Conservation (phyloP, 2,797 vertebrate species). For the Poeciliopsis turneri region DNA sequence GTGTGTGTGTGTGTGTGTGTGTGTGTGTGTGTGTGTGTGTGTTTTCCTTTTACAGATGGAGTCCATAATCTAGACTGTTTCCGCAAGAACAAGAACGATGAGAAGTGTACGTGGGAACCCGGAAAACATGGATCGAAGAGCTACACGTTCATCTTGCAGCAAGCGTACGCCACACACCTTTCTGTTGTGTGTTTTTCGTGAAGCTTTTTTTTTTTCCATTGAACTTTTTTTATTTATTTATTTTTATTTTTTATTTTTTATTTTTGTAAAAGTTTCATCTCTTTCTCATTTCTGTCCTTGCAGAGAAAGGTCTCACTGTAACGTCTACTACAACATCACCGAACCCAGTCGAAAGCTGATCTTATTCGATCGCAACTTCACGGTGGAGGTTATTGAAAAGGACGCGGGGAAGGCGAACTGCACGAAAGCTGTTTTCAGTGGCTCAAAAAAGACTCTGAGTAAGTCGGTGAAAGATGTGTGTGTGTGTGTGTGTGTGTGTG, state of each 20-base stretch:
- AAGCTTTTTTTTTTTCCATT: too few species aligned
- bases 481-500: neutral
- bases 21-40: neutral
- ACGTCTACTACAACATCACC: fast-evolving
- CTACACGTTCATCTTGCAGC: constrained; percentile 41
- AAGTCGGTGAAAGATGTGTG: constrained; percentile 4
- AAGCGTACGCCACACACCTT: neutral
- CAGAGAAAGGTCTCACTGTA: neutral
- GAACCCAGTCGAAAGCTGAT: fast-evolving
- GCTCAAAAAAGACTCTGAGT: constrained; percentile 44
- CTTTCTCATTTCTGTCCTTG: neutral
- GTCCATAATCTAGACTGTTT: constrained; percentile 71
- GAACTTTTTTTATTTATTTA: neutral
- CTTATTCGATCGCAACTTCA: fast-evolving
- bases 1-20: neutral
- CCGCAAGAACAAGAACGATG: fast-evolving
- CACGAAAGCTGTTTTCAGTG: constrained; percentile 61
- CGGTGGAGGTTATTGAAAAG: constrained; percentile 52
- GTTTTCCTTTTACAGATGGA: constrained; percentile 57
- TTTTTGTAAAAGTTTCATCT: neutral
- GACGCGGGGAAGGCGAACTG: constrained; percentile 43
- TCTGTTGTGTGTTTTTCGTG: too few species aligned
- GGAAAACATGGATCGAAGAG: constrained; percentile 32
- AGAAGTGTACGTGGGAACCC: constrained; percentile 58
- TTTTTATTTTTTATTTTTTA: neutral